Evolutionary conservation across 2,113 vertebrate genomes (phyloP).

Genomic region (Terrapene triunguis): DNA sequence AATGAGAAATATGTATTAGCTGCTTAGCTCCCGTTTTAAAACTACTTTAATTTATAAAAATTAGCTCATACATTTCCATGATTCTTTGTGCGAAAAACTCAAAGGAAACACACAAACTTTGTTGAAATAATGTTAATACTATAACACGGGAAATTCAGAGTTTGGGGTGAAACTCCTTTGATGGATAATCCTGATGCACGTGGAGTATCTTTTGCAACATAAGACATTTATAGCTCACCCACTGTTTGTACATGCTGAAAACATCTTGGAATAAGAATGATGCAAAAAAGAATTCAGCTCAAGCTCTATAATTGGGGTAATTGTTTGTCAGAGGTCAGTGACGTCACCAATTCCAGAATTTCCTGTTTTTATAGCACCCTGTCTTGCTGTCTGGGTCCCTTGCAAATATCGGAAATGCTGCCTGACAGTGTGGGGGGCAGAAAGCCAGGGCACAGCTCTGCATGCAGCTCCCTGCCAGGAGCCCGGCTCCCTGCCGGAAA

Average conservation of each 20-base stretch:
- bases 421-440: no score
- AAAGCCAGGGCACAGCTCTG: no score
- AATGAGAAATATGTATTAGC: not conserved
- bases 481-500: no score
- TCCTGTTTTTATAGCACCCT: not conserved
- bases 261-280: not conserved
- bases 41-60: not conserved
- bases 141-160: not conserved
- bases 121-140: not conserved
- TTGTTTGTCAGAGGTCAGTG: not conserved
- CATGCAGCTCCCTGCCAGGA: no score
- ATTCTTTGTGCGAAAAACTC: not conserved
- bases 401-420: not conserved
- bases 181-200: not conserved
- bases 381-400: not conserved
- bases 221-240: not conserved
- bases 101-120: not conserved
- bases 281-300: not conserved
- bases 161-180: no score
- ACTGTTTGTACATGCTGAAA: not conserved
- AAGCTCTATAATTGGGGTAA: not conserved
- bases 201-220: not conserved
- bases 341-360: not conserved
- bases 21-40: not conserved
- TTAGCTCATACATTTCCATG: not conserved